Base-by-base conservation (phyloP, 1,140 invertebrate genomes). In the Eufriesea mexicana region DNA sequence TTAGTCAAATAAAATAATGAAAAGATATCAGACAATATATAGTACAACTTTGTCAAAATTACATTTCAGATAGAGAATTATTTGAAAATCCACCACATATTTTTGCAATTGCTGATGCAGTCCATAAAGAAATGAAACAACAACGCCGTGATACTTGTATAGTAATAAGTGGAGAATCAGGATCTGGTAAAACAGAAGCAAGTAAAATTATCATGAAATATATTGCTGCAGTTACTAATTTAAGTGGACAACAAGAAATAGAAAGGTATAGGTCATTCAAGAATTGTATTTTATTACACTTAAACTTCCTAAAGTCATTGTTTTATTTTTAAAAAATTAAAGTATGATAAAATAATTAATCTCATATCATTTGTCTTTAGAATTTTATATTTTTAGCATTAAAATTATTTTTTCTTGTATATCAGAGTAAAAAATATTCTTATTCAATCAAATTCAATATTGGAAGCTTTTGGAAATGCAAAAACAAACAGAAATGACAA, bases 171-270 rank as follows among this genome's bases (percentile, higher is more conserved):
- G 98, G 99, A 10, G 99, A 99, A 94, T 99, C 98, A 10, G 98
- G 99, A 9, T 97, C 98, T 49, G 99, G 99, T 54, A 99, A 99
- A 95, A 99, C 99, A 14, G 99, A 99, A 94, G 98, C 98, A 1
- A 99, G 98, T 47, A 99, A 99, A 95, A 99, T 99, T 88, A 99
- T 99, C 83, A 99, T 99, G 98, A 98, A 98, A 92, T 99, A 99
- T 92, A 99, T 99, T 84, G 98, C 99, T 12, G 98, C 98, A 16
- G 98, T 99, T 67, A 99, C 98, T 25, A 99, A 98, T 95, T 93
- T 98, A 90, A 96, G 96, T 92, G 96, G 98, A 88, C 97, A 98
- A 93, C 97, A 98, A 92, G 99, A 99, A 94, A 99, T 99, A 75
- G 98, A 99, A 95, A 96, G 98, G 98, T 98, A 88, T 73, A 76